Evolutionary conservation across 2,113 vertebrate species (phyloP).

Genomic region (Seriola dumerili): DNA sequence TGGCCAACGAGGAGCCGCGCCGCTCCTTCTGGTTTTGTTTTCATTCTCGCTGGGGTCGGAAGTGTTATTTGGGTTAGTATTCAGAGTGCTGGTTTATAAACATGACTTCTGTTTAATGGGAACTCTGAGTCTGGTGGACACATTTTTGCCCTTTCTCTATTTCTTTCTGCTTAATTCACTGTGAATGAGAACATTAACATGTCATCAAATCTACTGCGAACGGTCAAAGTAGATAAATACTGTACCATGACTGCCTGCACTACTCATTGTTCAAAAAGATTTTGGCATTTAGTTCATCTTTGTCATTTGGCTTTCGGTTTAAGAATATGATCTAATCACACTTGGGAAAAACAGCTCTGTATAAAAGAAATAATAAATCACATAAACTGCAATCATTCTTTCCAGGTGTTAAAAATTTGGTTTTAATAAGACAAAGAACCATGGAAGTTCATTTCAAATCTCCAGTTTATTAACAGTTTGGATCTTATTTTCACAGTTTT

Average conservation of each 20-base stretch:
- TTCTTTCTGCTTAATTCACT: conserved; percentile 48
- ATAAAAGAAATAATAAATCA: conserved; percentile 58
- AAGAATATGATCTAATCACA: conserved; percentile 72
- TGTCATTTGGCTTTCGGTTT: conserved; percentile 59
- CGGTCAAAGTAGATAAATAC: conserved; percentile 26
- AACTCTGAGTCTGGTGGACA: conserved; percentile 51
- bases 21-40: conserved; percentile 62
- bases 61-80: conserved; percentile 81
- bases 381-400: conserved; percentile 28
- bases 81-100: conserved; percentile 50
- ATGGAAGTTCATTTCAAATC: conserved; percentile 13
- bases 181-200: conserved; percentile 64
- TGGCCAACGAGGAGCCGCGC: conserved; percentile 7
- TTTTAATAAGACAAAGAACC: conserved; percentile 41
- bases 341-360: conserved; percentile 49
- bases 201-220: conserved; percentile 19
- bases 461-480: conserved; percentile 25
- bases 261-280: conserved; percentile 17
- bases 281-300: conserved; percentile 50
- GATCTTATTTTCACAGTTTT: conserved; percentile 31
- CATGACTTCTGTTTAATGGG: conserved; percentile 66
- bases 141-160: conserved; percentile 30
- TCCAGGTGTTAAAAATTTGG: conserved; percentile 56
- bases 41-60: conserved; percentile 73
- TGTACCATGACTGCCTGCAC: conserved; percentile 13